A percentile compares a stretch with the other conserved stretches of the same genome.
Evolutionary conservation across 2,113 vertebrate species (phyloP).

Genomic region (Callionymus lyra): DNA sequence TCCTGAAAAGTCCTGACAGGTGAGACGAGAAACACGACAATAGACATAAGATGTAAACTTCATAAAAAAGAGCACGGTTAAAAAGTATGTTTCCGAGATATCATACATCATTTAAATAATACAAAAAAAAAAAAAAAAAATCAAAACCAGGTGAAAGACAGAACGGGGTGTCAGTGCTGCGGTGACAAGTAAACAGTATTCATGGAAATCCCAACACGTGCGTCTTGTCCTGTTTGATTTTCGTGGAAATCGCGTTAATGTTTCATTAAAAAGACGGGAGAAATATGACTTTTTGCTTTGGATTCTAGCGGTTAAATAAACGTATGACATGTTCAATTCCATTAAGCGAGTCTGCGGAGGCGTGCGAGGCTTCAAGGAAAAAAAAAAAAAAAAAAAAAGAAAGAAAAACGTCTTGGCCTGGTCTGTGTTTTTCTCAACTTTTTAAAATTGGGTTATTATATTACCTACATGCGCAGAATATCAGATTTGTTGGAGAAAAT

Average conservation of each 20-base stretch:
- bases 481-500: conserved; percentile 26
- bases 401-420: conserved; percentile 28
- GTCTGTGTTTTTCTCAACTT: conserved; percentile 46
- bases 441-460: conserved; percentile 46
- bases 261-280: too few species aligned
- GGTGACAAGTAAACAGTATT: conserved; percentile 51
- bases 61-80: conserved; percentile 52
- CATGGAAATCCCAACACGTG: conserved; percentile 16
- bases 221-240: conserved; percentile 27
- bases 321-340: conserved; percentile 33
- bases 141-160: conserved; percentile 15
- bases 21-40: conserved; percentile 36
- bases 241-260: background rate
- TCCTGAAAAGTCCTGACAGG: conserved; percentile 42
- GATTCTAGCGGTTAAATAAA: too few species aligned
- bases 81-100: conserved; percentile 47
- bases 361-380: too few species aligned
- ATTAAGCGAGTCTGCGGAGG: conserved; percentile 31
- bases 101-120: conserved; percentile 59
- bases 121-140: too few species aligned
- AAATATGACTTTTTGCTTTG: too few species aligned
- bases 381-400: conserved; percentile 36
- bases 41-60: conserved; percentile 45
- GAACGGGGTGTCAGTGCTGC: conserved; percentile 49
- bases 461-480: conserved; percentile 46